Base-by-base conservation (phyloP, 1,140 invertebrate genomes). In the Lysiphlebus fabarum region DNA sequence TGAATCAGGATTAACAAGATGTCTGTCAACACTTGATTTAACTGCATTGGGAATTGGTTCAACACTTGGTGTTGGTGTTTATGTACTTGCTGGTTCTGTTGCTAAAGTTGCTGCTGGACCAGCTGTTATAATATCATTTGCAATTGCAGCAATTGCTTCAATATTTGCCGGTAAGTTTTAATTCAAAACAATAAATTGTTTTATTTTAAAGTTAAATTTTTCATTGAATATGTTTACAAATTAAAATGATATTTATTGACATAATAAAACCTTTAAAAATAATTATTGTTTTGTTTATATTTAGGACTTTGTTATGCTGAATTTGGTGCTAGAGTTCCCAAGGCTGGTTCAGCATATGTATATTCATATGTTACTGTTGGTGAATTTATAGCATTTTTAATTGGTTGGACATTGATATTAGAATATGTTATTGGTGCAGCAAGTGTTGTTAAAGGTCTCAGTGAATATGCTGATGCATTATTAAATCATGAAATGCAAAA, bases 361-460 rank as follows among this genome's bases (percentile, higher is more conserved):
- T 95, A 94, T 80, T 92, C 89, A 67, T 96, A 95, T 70, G 91
- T 94, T 4, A 90, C 89, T 17, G 87, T 95, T 44, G 93, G 92
- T 0, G 92, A 95, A 76, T 86, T 87, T 74, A 87, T 82, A 7
- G 92, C 84, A 38, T 95, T 84, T 80, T 84, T 84, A 60, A 90
- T 86, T 69, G 92, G 92, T 17, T 95, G 93, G 93, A 95, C 94
- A 77, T 82, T 95, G 1, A 90, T 95, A 60, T 75, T 95, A 47
- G 93, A 95, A 75, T 95, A 95, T 81, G 85, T 92, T 1, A 94
- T 96, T 64, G 92, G 92, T 87, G 67, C 68, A n/a, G 89, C 90
- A 4, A 88, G 88, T 61, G 88, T 91, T 14, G 88, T 88, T 0
- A 81, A 86, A 62, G 90, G 86, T 0, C 84, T 89, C 67, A 89